Conservation (phyloP, 2,888 invertebrate species). For the Melipona bicolor region DNA sequence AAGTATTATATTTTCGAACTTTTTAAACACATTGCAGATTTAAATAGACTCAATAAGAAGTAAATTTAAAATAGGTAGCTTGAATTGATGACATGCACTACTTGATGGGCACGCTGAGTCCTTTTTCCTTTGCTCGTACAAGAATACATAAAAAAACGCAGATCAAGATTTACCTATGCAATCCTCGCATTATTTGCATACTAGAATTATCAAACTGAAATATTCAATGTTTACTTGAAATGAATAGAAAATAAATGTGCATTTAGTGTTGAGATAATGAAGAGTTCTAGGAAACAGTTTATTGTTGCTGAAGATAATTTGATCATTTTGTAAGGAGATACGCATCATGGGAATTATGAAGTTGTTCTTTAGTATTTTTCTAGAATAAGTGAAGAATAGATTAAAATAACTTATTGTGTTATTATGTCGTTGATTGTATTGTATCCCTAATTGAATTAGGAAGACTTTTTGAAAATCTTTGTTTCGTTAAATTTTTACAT, state of each 20-base stretch:
- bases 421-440: neutral
- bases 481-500: neutral
- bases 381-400: neutral
- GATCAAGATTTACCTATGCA: neutral
- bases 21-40: neutral
- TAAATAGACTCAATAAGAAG: neutral
- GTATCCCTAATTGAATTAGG: neutral
- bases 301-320: neutral
- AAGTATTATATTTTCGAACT: neutral
- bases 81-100: neutral
- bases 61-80: neutral
- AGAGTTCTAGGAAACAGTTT: constrained; percentile 2
- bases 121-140: neutral
- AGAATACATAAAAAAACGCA: neutral
- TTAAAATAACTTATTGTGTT: neutral
- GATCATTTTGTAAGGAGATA: neutral
- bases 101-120: neutral
- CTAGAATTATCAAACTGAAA: neutral
- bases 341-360: neutral
- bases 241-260: neutral
- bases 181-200: neutral
- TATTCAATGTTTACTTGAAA: neutral
- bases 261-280: neutral
- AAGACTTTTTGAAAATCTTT: neutral
- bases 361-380: neutral